Evolutionary conservation across 2,888 invertebrate species (phyloP).

Genomic region (Lathronympha strigana): DNA sequence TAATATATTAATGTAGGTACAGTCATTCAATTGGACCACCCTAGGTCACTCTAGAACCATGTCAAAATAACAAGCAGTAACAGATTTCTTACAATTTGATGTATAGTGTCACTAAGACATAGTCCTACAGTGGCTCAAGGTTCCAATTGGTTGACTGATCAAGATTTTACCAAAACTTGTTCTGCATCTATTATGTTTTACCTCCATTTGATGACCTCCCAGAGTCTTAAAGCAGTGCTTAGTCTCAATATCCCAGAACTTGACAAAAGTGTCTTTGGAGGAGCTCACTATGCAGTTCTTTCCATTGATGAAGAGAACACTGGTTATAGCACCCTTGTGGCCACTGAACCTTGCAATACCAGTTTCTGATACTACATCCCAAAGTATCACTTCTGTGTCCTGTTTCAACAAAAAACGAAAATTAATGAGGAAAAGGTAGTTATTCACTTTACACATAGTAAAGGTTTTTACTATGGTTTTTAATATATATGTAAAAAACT

Average conservation of each 20-base stretch:
- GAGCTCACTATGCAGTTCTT: slow-evolving; percentile 89
- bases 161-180: background rate
- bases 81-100: no score
- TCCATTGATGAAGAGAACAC: slow-evolving; percentile 88
- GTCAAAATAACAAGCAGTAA: no score
- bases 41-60: no score
- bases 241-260: slow-evolving; percentile 98
- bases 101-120: no score
- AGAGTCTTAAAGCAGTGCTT: slow-evolving; percentile 98
- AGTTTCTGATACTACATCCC: slow-evolving; percentile 96
- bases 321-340: slow-evolving; percentile 95
- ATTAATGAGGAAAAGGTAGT: no score
- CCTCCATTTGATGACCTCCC: slow-evolving; percentile 94
- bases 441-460: no score
- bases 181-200: slow-evolving; percentile 53
- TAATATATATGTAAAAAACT: no score
- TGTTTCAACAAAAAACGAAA: slow-evolving; percentile 57
- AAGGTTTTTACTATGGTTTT: no score
- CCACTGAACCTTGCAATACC: slow-evolving; percentile 95
- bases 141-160: no score
- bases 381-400: slow-evolving; percentile 97
- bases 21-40: no score
- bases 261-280: slow-evolving; percentile 97
- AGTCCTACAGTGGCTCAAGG: no score
- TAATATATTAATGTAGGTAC: no score